These are phyloP conservation scores for Platycheirus rosarum DNA, from an alignment of 2,888 invertebrate genomes.

Conservation along the genomic window DNA sequence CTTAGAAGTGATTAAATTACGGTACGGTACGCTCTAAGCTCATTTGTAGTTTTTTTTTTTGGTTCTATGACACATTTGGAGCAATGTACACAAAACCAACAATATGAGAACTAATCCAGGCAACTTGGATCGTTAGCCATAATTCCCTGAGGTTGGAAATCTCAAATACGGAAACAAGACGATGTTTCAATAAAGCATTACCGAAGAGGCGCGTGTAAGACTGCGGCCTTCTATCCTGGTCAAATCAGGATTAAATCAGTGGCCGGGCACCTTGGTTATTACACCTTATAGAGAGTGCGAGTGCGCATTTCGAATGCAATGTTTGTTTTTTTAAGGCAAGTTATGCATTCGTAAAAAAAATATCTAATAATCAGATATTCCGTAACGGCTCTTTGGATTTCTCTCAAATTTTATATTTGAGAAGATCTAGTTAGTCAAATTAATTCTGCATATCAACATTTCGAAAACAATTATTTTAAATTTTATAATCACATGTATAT, in stretches of 20 bases:
- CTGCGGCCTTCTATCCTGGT: slow-evolving; percentile 20
- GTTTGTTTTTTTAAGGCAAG: no score
- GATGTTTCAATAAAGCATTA: slow-evolving; percentile 69
- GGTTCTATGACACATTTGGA: slow-evolving; percentile 66
- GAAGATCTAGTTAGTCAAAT: no score
- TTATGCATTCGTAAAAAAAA: no score
- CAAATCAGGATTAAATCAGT: slow-evolving; percentile 66
- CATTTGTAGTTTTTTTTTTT: neutral
- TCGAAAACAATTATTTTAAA: no score
- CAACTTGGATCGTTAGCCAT: slow-evolving; percentile 43
- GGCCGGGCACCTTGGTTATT: slow-evolving; percentile 66
- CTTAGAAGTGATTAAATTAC: slow-evolving; percentile 65
- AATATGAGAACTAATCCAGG: slow-evolving; percentile 27
- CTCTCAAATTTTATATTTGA: no score
- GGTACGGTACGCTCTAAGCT: slow-evolving; percentile 41
- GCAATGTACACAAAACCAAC: slow-evolving; percentile 27
- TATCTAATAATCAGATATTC: no score
- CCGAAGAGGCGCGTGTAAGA: slow-evolving; percentile 10
- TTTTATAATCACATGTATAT: no score
- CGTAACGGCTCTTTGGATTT: no score
- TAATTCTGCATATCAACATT: no score
- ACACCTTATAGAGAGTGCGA: slow-evolving; percentile 60
- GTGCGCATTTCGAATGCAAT: slow-evolving; percentile 25
- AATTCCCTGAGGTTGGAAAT: slow-evolving; percentile 33
- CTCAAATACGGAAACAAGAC: slow-evolving; percentile 62